Conservation (phyloP, 2,113 vertebrate species). For the Monopterus albus region DNA sequence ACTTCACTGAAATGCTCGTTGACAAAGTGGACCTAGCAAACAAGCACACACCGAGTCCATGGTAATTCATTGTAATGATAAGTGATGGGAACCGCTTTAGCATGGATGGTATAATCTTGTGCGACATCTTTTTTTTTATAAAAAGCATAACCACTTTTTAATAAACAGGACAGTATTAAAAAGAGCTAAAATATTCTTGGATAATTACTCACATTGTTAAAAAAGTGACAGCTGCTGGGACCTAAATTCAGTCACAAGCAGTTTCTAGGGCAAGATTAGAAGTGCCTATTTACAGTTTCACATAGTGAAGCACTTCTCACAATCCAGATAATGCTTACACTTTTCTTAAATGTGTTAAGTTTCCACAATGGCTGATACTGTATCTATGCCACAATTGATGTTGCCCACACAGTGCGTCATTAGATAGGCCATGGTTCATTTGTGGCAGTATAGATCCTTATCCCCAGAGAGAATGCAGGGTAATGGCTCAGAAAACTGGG, state of each 20-base stretch:
- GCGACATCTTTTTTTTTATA: slow-evolving; percentile 21
- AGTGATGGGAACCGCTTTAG: slow-evolving; percentile 29
- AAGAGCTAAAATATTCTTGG: slow-evolving; percentile 34
- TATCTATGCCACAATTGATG: not conserved
- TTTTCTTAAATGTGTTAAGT: slow-evolving; percentile 43
- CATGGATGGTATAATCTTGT: slow-evolving; percentile 13
- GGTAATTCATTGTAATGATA: slow-evolving; percentile 28
- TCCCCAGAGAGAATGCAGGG: slow-evolving; percentile 61
- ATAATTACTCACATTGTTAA: slow-evolving; percentile 32
- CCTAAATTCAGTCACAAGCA: slow-evolving; percentile 48
- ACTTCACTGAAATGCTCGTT: slow-evolving; percentile 15
- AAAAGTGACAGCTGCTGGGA: slow-evolving; percentile 41
- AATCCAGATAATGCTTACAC: slow-evolving; percentile 32
- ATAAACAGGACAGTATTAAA: slow-evolving; percentile 47
- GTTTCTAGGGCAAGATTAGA: slow-evolving; percentile 65
- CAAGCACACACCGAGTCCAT: slow-evolving; percentile 1
- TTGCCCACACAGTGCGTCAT: slow-evolving; percentile 51
- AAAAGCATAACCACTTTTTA: slow-evolving; percentile 2
- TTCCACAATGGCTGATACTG: slow-evolving; percentile 8
- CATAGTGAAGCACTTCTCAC: slow-evolving; percentile 44
- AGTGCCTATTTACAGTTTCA: slow-evolving; percentile 40
- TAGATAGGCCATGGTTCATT: slow-evolving; percentile 48
- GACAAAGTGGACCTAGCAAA: slow-evolving; percentile 36
- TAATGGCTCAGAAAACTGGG: slow-evolving; percentile 65
- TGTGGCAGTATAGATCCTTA: slow-evolving; percentile 38